phyloP scores from a whole-genome alignment of 1,140 invertebrate species.

The Bombus affinis region DNA sequence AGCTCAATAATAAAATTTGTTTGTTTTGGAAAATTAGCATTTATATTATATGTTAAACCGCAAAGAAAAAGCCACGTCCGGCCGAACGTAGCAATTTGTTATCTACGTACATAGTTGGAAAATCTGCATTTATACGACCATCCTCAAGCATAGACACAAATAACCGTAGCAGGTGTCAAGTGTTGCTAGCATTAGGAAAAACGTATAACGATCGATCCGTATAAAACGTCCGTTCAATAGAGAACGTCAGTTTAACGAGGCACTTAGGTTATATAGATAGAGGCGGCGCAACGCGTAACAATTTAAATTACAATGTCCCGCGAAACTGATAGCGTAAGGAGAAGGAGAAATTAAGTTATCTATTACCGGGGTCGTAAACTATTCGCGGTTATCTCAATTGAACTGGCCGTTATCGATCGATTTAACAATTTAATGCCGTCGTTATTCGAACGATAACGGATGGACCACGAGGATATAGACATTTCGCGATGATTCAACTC shows the following conservation, averaged over 20 bases:
- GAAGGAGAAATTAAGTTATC: constrained; percentile 54
- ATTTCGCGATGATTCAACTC: not conserved
- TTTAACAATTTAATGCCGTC: constrained; percentile 26
- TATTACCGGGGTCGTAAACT: constrained; percentile 29
- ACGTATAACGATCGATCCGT: constrained; percentile 7
- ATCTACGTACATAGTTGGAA: no score
- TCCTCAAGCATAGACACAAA: not conserved
- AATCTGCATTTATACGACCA: constrained; percentile 32
- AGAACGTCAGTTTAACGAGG: constrained; percentile 32
- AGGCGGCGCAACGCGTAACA: not conserved
- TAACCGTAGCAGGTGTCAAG: not conserved
- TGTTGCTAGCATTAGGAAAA: not conserved
- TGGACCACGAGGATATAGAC: not conserved
- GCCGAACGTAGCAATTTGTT: not conserved
- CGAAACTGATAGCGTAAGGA: constrained; percentile 5
- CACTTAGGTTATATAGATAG: constrained; percentile 31
- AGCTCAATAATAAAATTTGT: no score
- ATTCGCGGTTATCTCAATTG: constrained; percentile 35
- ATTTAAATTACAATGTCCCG: constrained; percentile 37
- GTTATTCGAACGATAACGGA: constrained; percentile 20
- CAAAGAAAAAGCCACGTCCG: not conserved
- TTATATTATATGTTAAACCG: not conserved
- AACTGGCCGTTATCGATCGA: constrained; percentile 32
- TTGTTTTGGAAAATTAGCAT: not conserved
- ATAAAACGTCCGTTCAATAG: constrained; percentile 32